Evolutionary conservation across 2,113 vertebrate genomes (phyloP), one percentile per base, ranked within the genome.

Genomic region (Nansenia antarctica): DNA sequence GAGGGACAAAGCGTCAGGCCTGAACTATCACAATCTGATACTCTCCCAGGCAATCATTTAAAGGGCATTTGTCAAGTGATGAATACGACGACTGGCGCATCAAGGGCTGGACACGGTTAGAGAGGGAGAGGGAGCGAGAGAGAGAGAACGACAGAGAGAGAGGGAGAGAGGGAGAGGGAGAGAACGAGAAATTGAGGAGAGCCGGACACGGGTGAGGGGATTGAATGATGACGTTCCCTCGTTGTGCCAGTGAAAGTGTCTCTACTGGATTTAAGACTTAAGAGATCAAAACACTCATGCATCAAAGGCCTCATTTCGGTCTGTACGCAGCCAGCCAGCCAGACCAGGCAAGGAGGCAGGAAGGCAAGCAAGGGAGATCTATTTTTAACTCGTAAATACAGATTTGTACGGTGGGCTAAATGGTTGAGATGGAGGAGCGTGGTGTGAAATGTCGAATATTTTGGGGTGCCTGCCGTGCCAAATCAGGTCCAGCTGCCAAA

Each of bases 291-390:
- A 84, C 60, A 18, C 42, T 79, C 29, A 29, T 63, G 82, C 81
- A 86, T 88, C 82, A 89, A 86, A 86, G 73, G 72, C 70, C 67
- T 61, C 73, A 69, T 78, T 82, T 83, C 79, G 83, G 74, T 83
- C 78, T 82, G 77, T 79, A 75, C 76, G 84, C 79, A 78, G 73
- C 74, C 65, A 65, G 68, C 62, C 78, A 74, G 77, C 62, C 73
- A 76, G 63, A 24, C 29, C 26, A 2, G 59, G 58, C 70, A 0
- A 53, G 11, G 11, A 29, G 11, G 8, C 20, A 22, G 58, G 18
- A n/a, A 39, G 37, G 58, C 24, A 60, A 20, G 9, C 58, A n/a
- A 31, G 58, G 45, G 20, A 49, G 0, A 49, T 49, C 2, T 49
- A 47, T 49, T 47, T 47, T 47, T 3, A 47, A 49, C n/a, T 1